Base-by-base conservation (phyloP, 2,797 vertebrate species). In the Phataginus tetradactyla region DNA sequence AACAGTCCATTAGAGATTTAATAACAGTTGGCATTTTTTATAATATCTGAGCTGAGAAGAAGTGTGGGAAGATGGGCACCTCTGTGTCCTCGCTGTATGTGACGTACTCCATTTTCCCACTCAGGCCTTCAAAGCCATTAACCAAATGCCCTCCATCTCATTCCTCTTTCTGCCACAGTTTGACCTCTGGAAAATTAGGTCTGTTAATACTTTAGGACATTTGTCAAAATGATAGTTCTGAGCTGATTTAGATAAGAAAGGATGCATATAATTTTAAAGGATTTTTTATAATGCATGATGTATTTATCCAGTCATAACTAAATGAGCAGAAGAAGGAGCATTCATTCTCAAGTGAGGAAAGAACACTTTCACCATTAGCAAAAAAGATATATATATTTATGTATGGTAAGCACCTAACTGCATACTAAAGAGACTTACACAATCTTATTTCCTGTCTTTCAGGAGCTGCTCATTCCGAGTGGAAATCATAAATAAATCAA, bases 401-500 rank as follows among this genome's bases (percentile, higher is more conserved):
- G 11, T 18, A 57, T 14, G 4, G 51, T 45, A 64, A 94, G 39
- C 37, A 81, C 18, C 34, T 61, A 53, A 72, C 10, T 91, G 80
- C 53, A 25, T 53, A 87, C 57, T 72, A 69, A 94, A 93, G 25
- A 95, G 49, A 90, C 77, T 51, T 55, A 66, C 37, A 89, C 63
- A 45, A 45, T 90, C 39, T 34, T 84, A 87, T 72, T 85, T 96
- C 79, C 66, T 90, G 39, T 69, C 92, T 97, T 94, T 77, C 14
- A 79, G 63, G 7, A 80, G 42, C 61, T 96, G 85, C 87, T 87
- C 45, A 7, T 87, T 92, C 49, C 18, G 45, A 90, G 63, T 59
- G 59, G 80, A 92, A 97, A 85, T 86, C 95, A 87, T 69, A 42
- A 45, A 45, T 85, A 93, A 94, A 94, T 92, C n/a, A 94, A 91